Percentiles rank a stretch among this genome's conserved stretches.
Evolutionary conservation across 30 jellyfish, hydroid and myxozoan genomes (phyloP).

Genomic region (Aurelia sp.): DNA sequence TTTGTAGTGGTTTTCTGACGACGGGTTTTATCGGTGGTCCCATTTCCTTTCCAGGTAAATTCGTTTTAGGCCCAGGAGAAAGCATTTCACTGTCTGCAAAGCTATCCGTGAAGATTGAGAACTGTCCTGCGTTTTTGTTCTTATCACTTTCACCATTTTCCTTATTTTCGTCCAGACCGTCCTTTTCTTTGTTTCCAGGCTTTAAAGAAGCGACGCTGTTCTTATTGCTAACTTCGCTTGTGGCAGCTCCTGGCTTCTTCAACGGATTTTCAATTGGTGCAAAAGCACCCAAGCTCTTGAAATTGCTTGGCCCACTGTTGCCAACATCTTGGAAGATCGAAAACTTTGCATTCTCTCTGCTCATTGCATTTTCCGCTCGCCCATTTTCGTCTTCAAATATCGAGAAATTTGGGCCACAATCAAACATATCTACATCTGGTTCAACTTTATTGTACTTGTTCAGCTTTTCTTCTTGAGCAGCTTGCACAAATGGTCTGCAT

Average conservation of each 20-base stretch:
- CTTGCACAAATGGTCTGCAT: no score
- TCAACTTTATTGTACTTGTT: no score
- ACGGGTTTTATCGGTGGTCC: no score
- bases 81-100: conserved; percentile 8
- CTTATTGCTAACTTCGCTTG: not conserved
- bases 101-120: conserved; percentile 10
- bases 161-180: not conserved
- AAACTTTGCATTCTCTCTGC: conserved; percentile 1
- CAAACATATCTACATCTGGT: no score
- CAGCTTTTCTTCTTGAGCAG: no score
- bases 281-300: not conserved
- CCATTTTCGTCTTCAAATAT: no score
- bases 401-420: no score
- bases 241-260: not conserved
- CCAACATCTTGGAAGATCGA: not conserved
- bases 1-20: no score
- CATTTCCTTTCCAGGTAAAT: not conserved
- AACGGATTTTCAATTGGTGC: conserved; percentile 4
- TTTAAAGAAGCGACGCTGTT: not conserved
- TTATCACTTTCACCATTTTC: not conserved
- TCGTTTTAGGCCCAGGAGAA: conserved; percentile 1
- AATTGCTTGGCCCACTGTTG: not conserved
- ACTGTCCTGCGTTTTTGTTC: not conserved
- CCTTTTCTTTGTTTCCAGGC: not conserved
- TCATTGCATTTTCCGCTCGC: not conserved